Conservation (phyloP, 2,888 invertebrate genomes). For the Caenorhabditis doughertyi region DNA sequence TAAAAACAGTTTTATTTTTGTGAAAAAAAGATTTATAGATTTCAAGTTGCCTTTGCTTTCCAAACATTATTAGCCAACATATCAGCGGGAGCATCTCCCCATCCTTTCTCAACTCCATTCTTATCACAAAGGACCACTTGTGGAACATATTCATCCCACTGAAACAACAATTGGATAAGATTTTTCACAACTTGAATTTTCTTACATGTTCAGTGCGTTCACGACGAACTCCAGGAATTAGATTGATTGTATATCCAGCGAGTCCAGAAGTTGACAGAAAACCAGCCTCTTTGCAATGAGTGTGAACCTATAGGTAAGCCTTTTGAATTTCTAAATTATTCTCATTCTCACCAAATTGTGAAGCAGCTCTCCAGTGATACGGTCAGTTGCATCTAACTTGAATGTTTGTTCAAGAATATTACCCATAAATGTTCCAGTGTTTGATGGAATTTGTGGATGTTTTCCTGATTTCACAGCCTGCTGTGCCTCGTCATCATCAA, state of each 20-base stretch:
- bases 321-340: background rate
- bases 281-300: slow-evolving; percentile 43
- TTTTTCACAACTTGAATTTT: background rate
- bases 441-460: background rate
- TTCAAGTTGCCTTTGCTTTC: background rate
- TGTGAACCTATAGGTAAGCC: slow-evolving; percentile 37
- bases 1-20: no score
- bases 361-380: slow-evolving; percentile 55
- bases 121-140: slow-evolving; percentile 31
- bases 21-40: background rate
- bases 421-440: background rate
- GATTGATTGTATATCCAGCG: slow-evolving; percentile 43
- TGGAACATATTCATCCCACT: slow-evolving; percentile 32
- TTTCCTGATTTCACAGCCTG: slow-evolving; percentile 8
- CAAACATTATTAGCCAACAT: slow-evolving; percentile 31
- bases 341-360: slow-evolving; percentile 57
- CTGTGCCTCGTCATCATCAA: slow-evolving; percentile 5
- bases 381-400: background rate
- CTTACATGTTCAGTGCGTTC: slow-evolving; percentile 10
- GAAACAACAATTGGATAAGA: background rate
- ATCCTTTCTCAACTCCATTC: slow-evolving; percentile 23
- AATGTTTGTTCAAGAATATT: background rate
- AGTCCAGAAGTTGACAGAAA: slow-evolving; percentile 34
- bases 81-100: slow-evolving; percentile 32
- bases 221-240: slow-evolving; percentile 30